Base-by-base conservation (phyloP, 2,888 invertebrate species). In the Harpagoxenus sublaevis region DNA sequence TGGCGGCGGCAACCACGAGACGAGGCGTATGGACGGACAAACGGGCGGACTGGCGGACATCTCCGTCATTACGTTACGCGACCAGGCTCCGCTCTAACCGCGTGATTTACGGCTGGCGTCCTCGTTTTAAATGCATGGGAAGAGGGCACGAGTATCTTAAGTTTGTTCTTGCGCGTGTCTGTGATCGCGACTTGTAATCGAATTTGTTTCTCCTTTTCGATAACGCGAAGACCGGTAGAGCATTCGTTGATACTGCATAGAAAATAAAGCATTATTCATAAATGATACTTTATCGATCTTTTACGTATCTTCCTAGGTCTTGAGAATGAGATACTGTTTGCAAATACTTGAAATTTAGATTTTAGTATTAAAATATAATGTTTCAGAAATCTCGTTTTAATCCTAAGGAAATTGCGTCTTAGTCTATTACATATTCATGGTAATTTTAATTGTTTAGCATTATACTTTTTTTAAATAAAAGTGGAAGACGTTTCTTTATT, bases 51-150 rank as follows among this genome's bases (percentile, higher is more conserved):
- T 84, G 85, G 71, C 85, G 84, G 85, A 87, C 85, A 88, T 87
- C 82, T 85, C 84, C 85, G 84, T 66, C 86, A 85, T 85, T 87
- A 86, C 86, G 86, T 83, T 78, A 68, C 84, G 86, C 88, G 87
- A 87, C 89, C 70, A 83, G 82, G 82, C 81, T 73, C 77, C 85
- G 84, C 84, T 84, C 83, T 88, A 84, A 63, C 89, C 79, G 86
- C 87, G 84, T 88, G 89, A 90, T 89, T 90, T 87, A 89, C 89
- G 86, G 66, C 85, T 55, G 62, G 84, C 82, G 77, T 84, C 89
- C 86, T 81, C 89, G 88, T 87, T 89, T 89, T 88, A 88, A 88
- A 88, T 84, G 85, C 89, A 86, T 83, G 83, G 83, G 82, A 81
- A 85, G 82, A 77, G 53, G 84, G 73, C 60, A 39, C 55, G 53